Base-by-base conservation (phyloP, 2,888 invertebrate species). In the Folsomia manolachei region DNA sequence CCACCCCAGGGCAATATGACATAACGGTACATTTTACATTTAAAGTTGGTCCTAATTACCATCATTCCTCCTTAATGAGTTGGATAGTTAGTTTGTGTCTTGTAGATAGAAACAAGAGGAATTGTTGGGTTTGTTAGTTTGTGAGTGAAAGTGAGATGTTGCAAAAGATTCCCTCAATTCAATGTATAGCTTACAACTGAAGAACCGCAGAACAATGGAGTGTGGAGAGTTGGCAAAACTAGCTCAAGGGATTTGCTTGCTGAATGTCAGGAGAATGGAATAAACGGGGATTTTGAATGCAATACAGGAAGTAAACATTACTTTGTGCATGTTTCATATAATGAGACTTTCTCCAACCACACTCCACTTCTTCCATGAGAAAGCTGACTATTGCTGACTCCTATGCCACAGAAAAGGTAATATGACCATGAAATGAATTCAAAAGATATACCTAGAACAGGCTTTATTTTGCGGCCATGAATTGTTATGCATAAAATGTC, bases 11-110 rank as follows among this genome's bases (percentile, higher is more conserved):
- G 19, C 56, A 56, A 56, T 56, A 18, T 56, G 56, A 19, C 18
- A 9, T 51, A 18, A 18, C 51, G n/a, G n/a, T 14, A 39, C 39
- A 39, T 14, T 39, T 39, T 56, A 56, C 19, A 56, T 56, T 56
- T 56, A 56, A 56, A 56, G 56, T 56, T 56, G 4, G 19, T 56
- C 26, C 60, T 67, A 67, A 67, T 67, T 67, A 52, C 24, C 4
- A n/a, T 23, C 23, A 23, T 67, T 27, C 26, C 24, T 60, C 56
- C 67, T 67, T 67, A 67, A 67, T 67, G 67, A 67, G 67, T 4
- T 51, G 56, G 27, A 24, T 23, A 53, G 67, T 14, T 56, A 39
- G 39, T 39, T 39, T 39, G 39, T 39, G 39, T n/a, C n/a, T n/a
- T n/a, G n/a, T n/a, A n/a, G n/a, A n/a, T n/a, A n/a, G 39, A 39